Evolutionary conservation across 2,888 invertebrate species (phyloP).

Genomic region (Unio delphinus): DNA sequence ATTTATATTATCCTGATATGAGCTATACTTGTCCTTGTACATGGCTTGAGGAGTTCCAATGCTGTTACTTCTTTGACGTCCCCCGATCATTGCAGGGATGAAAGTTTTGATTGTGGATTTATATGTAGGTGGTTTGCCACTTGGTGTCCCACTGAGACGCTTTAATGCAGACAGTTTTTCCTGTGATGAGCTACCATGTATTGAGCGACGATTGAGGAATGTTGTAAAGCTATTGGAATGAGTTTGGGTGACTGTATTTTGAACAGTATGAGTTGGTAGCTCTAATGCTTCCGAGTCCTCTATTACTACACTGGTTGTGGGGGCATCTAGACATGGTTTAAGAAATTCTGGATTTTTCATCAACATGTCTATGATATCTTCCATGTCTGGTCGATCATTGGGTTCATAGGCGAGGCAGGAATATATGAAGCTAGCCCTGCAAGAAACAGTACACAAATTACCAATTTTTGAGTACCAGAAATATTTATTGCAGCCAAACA

Average conservation of each 20-base stretch:
- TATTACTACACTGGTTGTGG: conserved; percentile 81
- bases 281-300: conserved; percentile 79
- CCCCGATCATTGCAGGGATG: conserved; percentile 30
- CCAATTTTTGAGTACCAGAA: neutral
- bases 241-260: conserved; percentile 48
- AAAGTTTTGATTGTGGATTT: conserved; percentile 41
- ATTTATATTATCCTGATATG: conserved; percentile 13
- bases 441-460: conserved; percentile 30
- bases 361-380: conserved; percentile 86
- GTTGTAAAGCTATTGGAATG: conserved; percentile 34
- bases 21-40: conserved; percentile 22
- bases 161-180: conserved; percentile 38
- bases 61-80: conserved; percentile 40
- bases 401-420: conserved; percentile 85
- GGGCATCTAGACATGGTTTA: conserved; percentile 84
- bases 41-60: conserved; percentile 32
- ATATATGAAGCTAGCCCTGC: conserved; percentile 82
- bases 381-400: conserved; percentile 82
- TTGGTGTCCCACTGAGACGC: conserved; percentile 36
- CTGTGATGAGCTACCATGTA: conserved; percentile 41
- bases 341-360: conserved; percentile 84
- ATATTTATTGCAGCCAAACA: neutral
- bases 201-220: conserved; percentile 41
- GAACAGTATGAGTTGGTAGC: conserved; percentile 54
- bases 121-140: conserved; percentile 24